Conservation (phyloP, 2,113 vertebrate species). For the Campylomormyrus numenius region DNA sequence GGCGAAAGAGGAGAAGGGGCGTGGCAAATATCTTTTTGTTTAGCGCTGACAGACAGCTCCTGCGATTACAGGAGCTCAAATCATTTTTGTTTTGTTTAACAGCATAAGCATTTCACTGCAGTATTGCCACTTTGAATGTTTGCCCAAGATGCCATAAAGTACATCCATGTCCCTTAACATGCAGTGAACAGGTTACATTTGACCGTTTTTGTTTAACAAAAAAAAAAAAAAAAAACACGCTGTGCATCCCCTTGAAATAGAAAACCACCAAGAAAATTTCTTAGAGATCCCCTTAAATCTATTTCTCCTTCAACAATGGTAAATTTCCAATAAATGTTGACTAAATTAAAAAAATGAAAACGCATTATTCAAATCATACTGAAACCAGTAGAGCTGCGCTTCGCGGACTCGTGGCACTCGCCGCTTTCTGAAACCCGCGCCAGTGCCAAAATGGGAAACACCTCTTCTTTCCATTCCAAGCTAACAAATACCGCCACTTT, state of each 20-base stretch:
- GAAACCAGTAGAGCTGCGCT: slow-evolving; percentile 22
- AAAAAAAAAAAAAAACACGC: neutral
- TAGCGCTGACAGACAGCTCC: neutral
- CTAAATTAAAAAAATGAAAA: slow-evolving; percentile 20
- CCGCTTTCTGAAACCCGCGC: slow-evolving; percentile 18
- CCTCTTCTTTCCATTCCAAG: slow-evolving; percentile 19
- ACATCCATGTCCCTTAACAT: neutral
- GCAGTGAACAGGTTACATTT: neutral
- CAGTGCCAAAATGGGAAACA: slow-evolving; percentile 32
- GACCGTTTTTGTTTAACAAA: neutral
- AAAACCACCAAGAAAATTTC: slow-evolving; percentile 23
- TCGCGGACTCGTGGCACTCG: neutral
- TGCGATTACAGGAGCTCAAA: neutral
- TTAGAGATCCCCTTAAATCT: slow-evolving; percentile 25
- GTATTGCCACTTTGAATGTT: neutral
- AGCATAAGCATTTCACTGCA: neutral
- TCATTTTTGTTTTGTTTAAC: neutral
- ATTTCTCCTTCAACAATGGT: slow-evolving; percentile 15
- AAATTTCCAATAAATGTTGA: slow-evolving; percentile 26
- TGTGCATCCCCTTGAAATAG: slow-evolving; percentile 19
- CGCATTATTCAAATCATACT: slow-evolving; percentile 18
- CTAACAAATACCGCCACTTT: neutral
- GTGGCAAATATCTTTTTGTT: neutral
- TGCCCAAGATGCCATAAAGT: neutral
- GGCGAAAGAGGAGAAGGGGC: neutral